Evolutionary conservation across 1,140 invertebrate species (phyloP), one percentile per base, ranked within the genome.

Genomic region (Hestina assimilis): DNA sequence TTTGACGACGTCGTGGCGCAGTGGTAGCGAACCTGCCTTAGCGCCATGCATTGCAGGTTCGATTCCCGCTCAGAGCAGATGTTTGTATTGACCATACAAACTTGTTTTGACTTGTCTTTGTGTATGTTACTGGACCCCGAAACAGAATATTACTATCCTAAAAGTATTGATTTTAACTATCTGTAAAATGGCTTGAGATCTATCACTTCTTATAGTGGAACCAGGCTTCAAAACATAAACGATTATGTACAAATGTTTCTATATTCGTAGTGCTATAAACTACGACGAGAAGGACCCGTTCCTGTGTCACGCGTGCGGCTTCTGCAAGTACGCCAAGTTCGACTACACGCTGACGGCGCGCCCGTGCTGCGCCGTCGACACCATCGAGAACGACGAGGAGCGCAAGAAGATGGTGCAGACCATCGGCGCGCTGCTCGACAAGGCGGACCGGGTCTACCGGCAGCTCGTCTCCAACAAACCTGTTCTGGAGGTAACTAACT

Each of bases 301-400:
- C 92, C 87, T 99, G 8, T 99, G 98, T 82, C 98, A 99, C 87
- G 95, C 97, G 5, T 99, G 98, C 89, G 98, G 98, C 1, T 99
- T 99, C 87, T 99, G 98, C 90, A 99, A 99, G 89, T 99, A 99
- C 89, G 98, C 98, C n/a, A 99, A 99, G 87, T 99, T 99, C 84
- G 98, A 99, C 89, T 98, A 96, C 76, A 97, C 95, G 6, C 89
- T 99, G 40, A 95, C 94, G 2, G 97, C 95, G 1, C 92, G 96
- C 29, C 94, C 96, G 0, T 98, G 96, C 74, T 98, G 96, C 89
- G 97, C 97, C 14, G 97, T 99, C 0, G 97, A 99, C 90, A 96
- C 96, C 0, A 98, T 99, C 31, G 97, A 99, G 75, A 98, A 94
- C 75, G 97, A 99, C 74, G 97, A 99, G 67, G 98, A 99, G 87